Conservation (phyloP, 2,888 invertebrate genomes). For the Gasteruption jaculator region DNA sequence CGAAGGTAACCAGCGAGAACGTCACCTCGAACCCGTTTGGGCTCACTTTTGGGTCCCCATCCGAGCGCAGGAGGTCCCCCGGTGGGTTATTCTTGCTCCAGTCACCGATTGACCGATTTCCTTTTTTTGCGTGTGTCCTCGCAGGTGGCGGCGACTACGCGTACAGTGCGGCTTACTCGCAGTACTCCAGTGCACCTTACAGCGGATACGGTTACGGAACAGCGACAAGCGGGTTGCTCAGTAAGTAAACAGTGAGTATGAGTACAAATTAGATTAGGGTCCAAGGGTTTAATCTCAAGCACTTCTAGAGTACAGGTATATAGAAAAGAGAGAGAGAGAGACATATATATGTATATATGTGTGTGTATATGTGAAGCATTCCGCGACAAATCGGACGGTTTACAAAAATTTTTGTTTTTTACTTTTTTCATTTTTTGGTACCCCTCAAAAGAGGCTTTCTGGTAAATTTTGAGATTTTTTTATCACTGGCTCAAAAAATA, state of each 20-base stretch:
- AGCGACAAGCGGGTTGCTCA: slow-evolving; percentile 65
- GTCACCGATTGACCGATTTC: slow-evolving; percentile 5
- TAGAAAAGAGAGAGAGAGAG: no score
- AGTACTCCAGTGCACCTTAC: slow-evolving; percentile 71
- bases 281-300: no score
- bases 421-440: no score
- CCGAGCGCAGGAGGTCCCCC: not conserved
- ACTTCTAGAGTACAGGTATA: no score
- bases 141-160: slow-evolving; percentile 67
- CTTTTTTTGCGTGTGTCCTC: slow-evolving; percentile 22
- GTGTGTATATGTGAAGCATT: no score
- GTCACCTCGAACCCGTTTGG: not conserved
- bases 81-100: slow-evolving; percentile 9
- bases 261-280: slow-evolving; percentile 48
- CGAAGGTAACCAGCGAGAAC: not conserved
- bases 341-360: no score
- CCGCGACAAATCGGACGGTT: no score
- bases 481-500: no score
- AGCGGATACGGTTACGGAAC: slow-evolving; percentile 64
- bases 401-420: no score
- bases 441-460: no score
- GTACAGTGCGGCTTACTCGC: slow-evolving; percentile 70
- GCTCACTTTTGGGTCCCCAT: not conserved
- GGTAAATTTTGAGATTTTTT: no score
- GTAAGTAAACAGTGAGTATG: slow-evolving; percentile 67